Evolutionary conservation across 2,888 invertebrate genomes (phyloP), one percentile per base, ranked within the genome.

Genomic region (Athetis lepigone): DNA sequence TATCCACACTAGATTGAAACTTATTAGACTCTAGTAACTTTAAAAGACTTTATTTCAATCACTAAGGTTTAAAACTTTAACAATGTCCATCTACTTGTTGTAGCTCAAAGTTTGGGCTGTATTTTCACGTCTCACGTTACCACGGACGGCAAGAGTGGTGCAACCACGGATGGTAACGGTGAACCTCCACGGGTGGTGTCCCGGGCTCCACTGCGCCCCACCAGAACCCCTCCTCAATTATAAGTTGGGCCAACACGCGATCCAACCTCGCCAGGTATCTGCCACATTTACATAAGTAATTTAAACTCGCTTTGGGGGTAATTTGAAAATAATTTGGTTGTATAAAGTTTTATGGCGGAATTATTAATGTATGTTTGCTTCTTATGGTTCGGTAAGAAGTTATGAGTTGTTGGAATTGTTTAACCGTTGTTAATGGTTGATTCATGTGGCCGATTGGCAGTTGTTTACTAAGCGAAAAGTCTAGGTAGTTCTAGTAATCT

Each of bases 211-310:
- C 73, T 73, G 73, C 70, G 70, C 70, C 60, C 72, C 70, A 60
- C 62, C 46, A 29, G 50, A 63, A 55, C 25, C 39, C 71, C 74
- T 74, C 74, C 71, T 46, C 74, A 74, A 72, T 72, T 74, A 72
- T 63, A 72, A 72, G 74, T 69, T 64, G 68, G 51, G 50, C 52
- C 47, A 54, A 52, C 74, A 57, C 74, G 79, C 64, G 64, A 61
- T 75, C 67, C 57, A 65, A 55, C 39, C 72, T 54, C 67, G 69
- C 66, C 78, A 79, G 77, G 69, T 77, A 79, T 77, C 70, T 49
- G 64, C 60, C 71, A 76, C 70, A 79, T 79, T 79, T 79, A 77
- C 79, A 79, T 79, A 79, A 79, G 79, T 79, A 79, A 79, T 79
- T 79, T 79, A 79, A 79, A 79, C 67, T 75, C 65, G 67, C 72